Evolutionary conservation across 2,797 vertebrate genomes (phyloP), one percentile per base, ranked within the genome.

Genomic region (Sebastes hopkinsi): DNA sequence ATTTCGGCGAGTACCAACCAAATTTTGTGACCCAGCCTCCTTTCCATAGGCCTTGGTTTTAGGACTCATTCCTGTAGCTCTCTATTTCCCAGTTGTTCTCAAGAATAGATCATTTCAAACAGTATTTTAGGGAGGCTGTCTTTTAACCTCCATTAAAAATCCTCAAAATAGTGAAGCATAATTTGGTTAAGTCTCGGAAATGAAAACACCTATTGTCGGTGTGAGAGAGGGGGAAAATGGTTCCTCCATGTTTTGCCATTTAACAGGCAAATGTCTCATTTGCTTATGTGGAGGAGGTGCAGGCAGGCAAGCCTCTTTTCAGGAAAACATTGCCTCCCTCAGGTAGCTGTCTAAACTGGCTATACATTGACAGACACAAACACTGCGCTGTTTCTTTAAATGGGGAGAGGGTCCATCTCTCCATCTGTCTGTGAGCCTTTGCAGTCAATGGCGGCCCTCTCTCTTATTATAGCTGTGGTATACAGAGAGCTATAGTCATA

Each of bases 391-490:
- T 93, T 68, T n/a, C 94, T 93, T 94, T 95, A 95, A 94, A 91
- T 87, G 76, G 78, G 80, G 88, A 89, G 90, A 89, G 87, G 90
- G 89, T 90, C 89, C 80, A 72, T 88, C 78, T 71, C 82, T 23
- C 42, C 42, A 46, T 46, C 42, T 82, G 81, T 79, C 84, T 85
- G 80, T 92, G 85, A 81, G 90, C 83, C 88, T 90, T 91, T 90
- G 92, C 91, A 92, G 88, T 94, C 94, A 94, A 95, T 95, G 93
- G 94, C 93, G 94, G 92, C 91, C 85, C 87, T 79, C 89, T 90
- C 86, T 84, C 62, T 25, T 42, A 18, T 66, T 86, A 83, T 23
- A 30, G 82, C 80, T 80, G 36, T 79, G 72, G 65, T 83, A 64
- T 73, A 73, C 79, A 86, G 38, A 88, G 7, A 82, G 42, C 75